These are phyloP conservation scores for Cygnus buccinator DNA, from an alignment of 2,113 vertebrate genomes.

Conservation along the genomic window DNA sequence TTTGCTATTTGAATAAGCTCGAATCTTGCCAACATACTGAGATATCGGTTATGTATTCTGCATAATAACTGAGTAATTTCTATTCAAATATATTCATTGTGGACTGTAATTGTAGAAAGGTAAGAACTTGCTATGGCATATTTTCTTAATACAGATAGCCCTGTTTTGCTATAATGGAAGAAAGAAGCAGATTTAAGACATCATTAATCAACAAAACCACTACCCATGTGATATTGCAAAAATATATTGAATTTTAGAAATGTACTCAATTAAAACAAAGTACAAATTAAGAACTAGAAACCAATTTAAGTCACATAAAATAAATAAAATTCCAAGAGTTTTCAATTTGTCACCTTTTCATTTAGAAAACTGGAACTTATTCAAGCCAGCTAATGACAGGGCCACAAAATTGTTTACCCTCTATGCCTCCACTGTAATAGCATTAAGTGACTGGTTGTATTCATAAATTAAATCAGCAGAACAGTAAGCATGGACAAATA, in stretches of 20 bases:
- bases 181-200: background rate
- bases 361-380: constrained; percentile 32
- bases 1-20: background rate
- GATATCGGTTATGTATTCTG: background rate
- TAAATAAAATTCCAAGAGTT: background rate
- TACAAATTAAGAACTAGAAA: constrained; percentile 16
- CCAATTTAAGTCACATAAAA: background rate
- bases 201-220: background rate
- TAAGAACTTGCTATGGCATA: background rate
- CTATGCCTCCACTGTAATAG: constrained; percentile 41
- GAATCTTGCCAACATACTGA: background rate
- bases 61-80: background rate
- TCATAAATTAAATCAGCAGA: constrained; percentile 59
- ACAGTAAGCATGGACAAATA: constrained; percentile 39
- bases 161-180: background rate
- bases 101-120: background rate
- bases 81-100: background rate
- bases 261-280: background rate
- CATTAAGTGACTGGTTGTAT: constrained; percentile 41
- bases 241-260: background rate
- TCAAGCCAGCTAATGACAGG: constrained; percentile 56
- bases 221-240: background rate
- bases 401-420: constrained; percentile 21
- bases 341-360: constrained; percentile 26
- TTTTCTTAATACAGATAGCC: background rate